Percentiles rank a stretch among this genome's conserved stretches.
Evolutionary conservation across 2,888 invertebrate species (phyloP).

Genomic region (Stegophylla sp.): DNA sequence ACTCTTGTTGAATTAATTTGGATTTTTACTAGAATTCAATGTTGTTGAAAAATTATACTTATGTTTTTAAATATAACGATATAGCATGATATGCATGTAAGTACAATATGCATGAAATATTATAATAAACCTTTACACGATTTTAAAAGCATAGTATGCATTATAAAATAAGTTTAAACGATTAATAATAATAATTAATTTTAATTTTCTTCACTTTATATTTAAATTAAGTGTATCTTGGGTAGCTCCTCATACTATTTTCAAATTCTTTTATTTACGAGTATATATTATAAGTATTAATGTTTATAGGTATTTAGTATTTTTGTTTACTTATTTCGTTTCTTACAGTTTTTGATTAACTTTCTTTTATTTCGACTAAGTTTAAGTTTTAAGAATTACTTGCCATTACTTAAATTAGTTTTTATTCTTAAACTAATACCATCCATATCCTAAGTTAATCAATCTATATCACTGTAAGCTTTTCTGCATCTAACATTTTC

Average conservation of each 20-base stretch:
- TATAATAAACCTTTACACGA: not conserved
- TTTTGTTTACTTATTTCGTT: not conserved
- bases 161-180: not conserved
- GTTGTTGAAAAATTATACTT: not conserved
- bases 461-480: not conserved
- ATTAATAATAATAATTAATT: not conserved
- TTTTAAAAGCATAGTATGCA: not conserved
- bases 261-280: not conserved
- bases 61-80: not conserved
- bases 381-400: not conserved
- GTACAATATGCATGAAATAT: not conserved
- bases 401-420: not conserved
- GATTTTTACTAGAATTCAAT: conserved; percentile 7
- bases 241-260: not conserved
- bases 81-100: too few species aligned
- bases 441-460: not conserved
- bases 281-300: not conserved
- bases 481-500: too few species aligned
- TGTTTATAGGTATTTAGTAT: not conserved
- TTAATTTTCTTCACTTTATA: not conserved
- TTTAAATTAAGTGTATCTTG: not conserved
- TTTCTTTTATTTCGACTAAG: not conserved
- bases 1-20: not conserved
- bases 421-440: not conserved
- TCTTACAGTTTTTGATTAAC: not conserved